These are phyloP conservation scores for Cheilosia impressa DNA, from an alignment of 2,888 invertebrate species.

Conservation along the genomic window DNA sequence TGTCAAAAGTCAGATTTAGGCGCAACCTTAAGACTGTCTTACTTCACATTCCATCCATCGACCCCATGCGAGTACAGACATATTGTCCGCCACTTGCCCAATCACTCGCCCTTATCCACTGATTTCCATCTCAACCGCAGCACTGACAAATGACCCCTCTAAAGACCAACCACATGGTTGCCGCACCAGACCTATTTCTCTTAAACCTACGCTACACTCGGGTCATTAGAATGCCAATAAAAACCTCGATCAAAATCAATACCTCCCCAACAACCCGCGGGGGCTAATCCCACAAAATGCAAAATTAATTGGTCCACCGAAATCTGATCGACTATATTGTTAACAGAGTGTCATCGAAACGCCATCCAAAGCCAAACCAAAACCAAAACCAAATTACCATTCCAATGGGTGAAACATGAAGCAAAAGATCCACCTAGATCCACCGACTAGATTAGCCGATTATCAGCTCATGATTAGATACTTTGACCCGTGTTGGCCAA, in stretches of 20 bases:
- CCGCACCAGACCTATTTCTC: not conserved
- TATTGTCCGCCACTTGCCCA: not conserved
- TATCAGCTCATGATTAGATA: not conserved
- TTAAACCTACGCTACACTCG: not conserved
- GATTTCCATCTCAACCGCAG: slow-evolving; percentile 36
- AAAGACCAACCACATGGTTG: slow-evolving; percentile 27
- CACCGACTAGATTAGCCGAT: slow-evolving; percentile 9
- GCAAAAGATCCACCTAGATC: slow-evolving; percentile 14
- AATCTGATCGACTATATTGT: slow-evolving; percentile 54
- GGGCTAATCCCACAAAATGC: slow-evolving; percentile 13
- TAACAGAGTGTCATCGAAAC: slow-evolving; percentile 36
- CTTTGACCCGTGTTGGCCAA: slow-evolving; percentile 4
- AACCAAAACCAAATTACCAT: not conserved
- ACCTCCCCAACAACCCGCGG: not conserved
- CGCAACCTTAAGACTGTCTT: no score
- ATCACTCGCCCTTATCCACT: slow-evolving; percentile 26
- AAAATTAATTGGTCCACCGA: slow-evolving; percentile 59
- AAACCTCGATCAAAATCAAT: slow-evolving; percentile 52
- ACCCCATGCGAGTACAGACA: no score
- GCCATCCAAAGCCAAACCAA: not conserved
- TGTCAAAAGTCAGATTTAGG: no score
- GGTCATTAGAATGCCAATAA: slow-evolving; percentile 47
- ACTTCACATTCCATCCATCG: no score
- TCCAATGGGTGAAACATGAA: not conserved
- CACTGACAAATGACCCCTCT: slow-evolving; percentile 23